Base-by-base conservation (phyloP, 92 coral and sea anemone genomes). In the Umimayanthus chanpuru region DNA sequence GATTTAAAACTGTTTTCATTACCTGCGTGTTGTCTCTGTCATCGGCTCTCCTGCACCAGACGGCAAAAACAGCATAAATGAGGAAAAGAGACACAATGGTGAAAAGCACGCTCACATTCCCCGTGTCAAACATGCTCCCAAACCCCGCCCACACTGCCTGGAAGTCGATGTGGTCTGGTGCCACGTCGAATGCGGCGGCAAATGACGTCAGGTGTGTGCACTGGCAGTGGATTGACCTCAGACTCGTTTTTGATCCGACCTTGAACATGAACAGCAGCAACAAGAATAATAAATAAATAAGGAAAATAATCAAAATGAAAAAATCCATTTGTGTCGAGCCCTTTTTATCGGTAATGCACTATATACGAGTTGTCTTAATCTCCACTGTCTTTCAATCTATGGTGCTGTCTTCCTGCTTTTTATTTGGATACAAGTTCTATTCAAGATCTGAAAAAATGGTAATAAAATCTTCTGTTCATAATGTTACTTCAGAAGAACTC, bases 41-140 rank as follows among this genome's bases (percentile, higher is more conserved):
- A 73, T 94, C 96, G 15, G 89, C 29, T 29, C 93, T 87, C 80
- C 94, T 82, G 30, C 91, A 90, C 96, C 96, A 94, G 11, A 90
- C 50, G 15, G 91, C 92, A 30, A 94, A 87, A 5, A 92, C 11
- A 12, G 79, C 44, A 58, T 94, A 94, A 16, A 94, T n/a, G 40
- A 88, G 40, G 38, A 88, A 74, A 86, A 92, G 73, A 6, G 90
- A 76, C 82, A 92, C 47, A 23, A 94, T 86, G 7, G 94, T 90
- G 76, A 92, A 79, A 66, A 94, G 61, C 11, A 94, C 96, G 6
- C 84, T 89, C n/a, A 94, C 92, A 49, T 94, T 94, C 9, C 16
- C 77, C 43, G 47, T 32, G 39, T 73, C 77, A 73, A 20, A 14
- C 77, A 73, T 73, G 44, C 9, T 73, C 47, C 36, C 23, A 73